A percentile compares a stretch with the other conserved stretches of the same genome.
Conservation (phyloP, 2,113 vertebrate genomes). For the Axis porcinus region DNA sequence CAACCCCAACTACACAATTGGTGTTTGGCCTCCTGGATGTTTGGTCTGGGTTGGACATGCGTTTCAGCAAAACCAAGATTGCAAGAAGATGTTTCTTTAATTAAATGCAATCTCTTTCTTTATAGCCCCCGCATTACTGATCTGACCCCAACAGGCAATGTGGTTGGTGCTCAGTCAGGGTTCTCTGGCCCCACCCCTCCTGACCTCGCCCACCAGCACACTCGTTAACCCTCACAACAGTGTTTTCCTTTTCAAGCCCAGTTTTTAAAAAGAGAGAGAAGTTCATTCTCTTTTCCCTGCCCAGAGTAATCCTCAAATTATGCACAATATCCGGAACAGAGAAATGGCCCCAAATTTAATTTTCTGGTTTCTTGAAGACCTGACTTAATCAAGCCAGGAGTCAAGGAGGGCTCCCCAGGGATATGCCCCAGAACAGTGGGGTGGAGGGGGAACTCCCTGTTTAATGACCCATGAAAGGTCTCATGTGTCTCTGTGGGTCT, state of each 20-base stretch:
- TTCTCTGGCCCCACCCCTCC: not conserved
- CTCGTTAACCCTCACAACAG: not conserved
- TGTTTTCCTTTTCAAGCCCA: not conserved
- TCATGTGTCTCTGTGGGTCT: not conserved
- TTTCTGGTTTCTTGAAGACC: slow-evolving; percentile 33
- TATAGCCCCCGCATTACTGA: not conserved
- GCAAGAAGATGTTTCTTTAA: slow-evolving; percentile 56
- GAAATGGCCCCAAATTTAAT: not conserved
- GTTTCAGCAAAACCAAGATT: slow-evolving; percentile 49
- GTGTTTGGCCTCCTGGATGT: not conserved
- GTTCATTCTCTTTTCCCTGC: not conserved
- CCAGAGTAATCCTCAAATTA: not conserved
- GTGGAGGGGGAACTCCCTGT: not conserved
- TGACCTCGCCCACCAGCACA: not conserved
- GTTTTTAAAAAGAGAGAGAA: not conserved
- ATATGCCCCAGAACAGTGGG: not conserved
- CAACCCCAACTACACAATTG: not conserved
- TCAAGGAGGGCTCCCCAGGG: not conserved
- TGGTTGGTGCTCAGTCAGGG: not conserved
- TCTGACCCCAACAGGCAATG: slow-evolving; percentile 40
- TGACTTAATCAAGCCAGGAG: not conserved
- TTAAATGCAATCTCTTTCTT: slow-evolving; percentile 52
- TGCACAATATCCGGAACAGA: not conserved
- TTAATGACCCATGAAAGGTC: not conserved
- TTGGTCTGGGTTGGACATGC: slow-evolving; percentile 7